Base-by-base conservation (phyloP, 2,888 invertebrate species). In the Sminthurides aquaticus region DNA sequence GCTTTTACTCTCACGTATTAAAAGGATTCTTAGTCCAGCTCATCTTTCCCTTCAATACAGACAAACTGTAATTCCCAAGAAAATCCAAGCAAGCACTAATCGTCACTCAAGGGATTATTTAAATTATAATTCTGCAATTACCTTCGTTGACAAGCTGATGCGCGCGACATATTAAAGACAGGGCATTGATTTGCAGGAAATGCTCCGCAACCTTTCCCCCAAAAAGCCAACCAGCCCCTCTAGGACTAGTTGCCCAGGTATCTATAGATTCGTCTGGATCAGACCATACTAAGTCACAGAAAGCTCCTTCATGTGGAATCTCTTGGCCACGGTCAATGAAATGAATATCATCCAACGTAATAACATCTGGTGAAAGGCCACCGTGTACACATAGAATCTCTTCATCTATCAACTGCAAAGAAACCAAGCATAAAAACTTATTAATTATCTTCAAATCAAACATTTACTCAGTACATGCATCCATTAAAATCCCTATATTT, bases 141-240 rank as follows among this genome's bases (percentile, higher is more conserved):
- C 96, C 97, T 86, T 99, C 99, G 81, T 99, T 93, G 27, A 99
- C 99, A 77, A 99, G 84, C 80, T 99, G 99, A 84, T 99, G 99
- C 52, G 99, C 99, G 76, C 99, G 84, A 79, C 98, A 99, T 77
- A 99, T 96, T 75, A 99, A 82, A 76, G 89, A 87, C 75, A 99
- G 84, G 76, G 89, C 87, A 80, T 99, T 99, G 72, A 91, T 89
- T 76, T 87, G 84, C 86, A 97, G 91, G 80, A 99, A 99, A 79
- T 90, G 87, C 77, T 93, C 89, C 55, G 96, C 95, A 57, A 97
- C 95, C 79, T 87, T 87, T 74, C 90, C 87, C 34, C 99, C 98
- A 80, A 99, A 99, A 58, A 99, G 81, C 91, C 96, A 97, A 18
- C 98, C 98, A 62, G 98, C 98, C 43, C 98, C 98, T 74, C 98